phyloP scores from a whole-genome alignment of 2,113 vertebrate genomes.

The Pygoscelis antarcticus region DNA sequence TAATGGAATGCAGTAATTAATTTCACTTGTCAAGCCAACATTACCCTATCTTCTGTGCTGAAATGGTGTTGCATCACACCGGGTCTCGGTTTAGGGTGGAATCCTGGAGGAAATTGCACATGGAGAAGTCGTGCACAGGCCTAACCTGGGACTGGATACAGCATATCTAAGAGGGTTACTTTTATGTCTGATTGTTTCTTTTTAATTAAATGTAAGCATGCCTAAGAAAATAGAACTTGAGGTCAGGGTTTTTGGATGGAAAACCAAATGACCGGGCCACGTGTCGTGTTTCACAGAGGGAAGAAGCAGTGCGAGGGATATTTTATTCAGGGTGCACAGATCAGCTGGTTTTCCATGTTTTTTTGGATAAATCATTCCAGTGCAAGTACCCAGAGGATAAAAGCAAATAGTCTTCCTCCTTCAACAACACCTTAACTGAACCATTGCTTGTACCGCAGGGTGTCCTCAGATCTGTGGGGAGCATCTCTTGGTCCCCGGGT shows the following conservation, averaged over 20 bases:
- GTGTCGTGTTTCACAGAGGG: neutral
- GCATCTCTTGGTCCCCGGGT: neutral
- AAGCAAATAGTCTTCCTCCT: neutral
- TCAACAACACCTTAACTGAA: neutral
- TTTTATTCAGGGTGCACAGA: neutral
- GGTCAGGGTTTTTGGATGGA: neutral
- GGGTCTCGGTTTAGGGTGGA: neutral
- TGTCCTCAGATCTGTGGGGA: neutral
- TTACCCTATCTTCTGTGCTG: conserved; percentile 64
- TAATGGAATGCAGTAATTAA: conserved; percentile 75
- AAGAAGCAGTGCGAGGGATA: neutral
- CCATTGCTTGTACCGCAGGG: neutral
- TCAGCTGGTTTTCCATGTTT: neutral
- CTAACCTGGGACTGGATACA: neutral
- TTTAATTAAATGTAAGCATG: conserved; percentile 11
- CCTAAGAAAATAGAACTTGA: conserved; percentile 25
- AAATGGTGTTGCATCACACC: conserved; percentile 60
- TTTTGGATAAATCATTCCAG: neutral
- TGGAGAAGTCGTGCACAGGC: neutral
- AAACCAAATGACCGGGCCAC: neutral
- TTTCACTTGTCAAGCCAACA: conserved; percentile 68
- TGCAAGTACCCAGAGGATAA: neutral
- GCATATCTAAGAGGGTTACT: neutral
- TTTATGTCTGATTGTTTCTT: neutral
- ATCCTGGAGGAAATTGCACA: conserved; percentile 41